Evolutionary conservation across 1,140 invertebrate species (phyloP).

Genomic region (Vanessa tameamea): DNA sequence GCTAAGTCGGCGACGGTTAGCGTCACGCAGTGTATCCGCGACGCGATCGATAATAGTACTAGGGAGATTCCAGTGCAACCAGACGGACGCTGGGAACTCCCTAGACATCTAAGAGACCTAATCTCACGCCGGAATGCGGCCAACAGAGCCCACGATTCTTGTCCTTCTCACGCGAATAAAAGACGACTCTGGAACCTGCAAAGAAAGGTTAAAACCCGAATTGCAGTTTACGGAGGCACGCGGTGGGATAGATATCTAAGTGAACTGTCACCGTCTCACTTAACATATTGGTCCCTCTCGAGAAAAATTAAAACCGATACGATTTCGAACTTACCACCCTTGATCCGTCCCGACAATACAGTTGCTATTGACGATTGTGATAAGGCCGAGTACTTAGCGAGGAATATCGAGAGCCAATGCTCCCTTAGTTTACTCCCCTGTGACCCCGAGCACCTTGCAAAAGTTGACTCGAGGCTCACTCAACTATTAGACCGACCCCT

Average conservation of each 20-base stretch:
- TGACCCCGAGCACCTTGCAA: background rate
- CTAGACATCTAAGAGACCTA: too few species aligned
- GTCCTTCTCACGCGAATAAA: too few species aligned
- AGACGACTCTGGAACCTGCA: too few species aligned
- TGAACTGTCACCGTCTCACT: background rate
- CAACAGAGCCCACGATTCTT: too few species aligned
- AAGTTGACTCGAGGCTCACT: background rate
- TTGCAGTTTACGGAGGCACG: too few species aligned
- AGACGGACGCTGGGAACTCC: too few species aligned
- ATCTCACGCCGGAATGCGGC: too few species aligned
- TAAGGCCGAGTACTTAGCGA: slow-evolving; percentile 11
- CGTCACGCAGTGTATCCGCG: background rate
- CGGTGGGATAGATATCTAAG: too few species aligned
- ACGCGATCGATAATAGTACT: too few species aligned
- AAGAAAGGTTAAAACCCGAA: too few species aligned
- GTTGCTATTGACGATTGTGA: background rate
- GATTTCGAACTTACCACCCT: background rate
- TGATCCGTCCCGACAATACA: too few species aligned
- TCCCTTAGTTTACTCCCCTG: background rate
- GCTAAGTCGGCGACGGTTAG: background rate
- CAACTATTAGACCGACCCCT: background rate
- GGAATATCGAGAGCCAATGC: slow-evolving; percentile 8
- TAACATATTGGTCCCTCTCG: background rate
- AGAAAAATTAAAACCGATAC: background rate
- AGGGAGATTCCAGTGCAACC: too few species aligned